phyloP scores from a whole-genome alignment of 2,888 invertebrate genomes.

The Stenodera caucasica region DNA sequence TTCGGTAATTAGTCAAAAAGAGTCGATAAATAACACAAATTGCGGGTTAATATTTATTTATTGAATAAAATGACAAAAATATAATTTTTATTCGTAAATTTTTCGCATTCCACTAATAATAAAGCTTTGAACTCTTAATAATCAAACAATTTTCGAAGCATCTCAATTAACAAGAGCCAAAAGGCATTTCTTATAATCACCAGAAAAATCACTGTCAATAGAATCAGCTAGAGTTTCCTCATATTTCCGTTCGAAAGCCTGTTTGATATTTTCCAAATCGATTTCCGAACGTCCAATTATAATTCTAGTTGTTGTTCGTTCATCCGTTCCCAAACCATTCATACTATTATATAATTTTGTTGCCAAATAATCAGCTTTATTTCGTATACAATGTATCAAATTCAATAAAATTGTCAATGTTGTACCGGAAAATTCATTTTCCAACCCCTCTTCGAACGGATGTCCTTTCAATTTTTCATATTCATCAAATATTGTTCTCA shows the following conservation, averaged over 20 bases:
- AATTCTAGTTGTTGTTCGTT: constrained; percentile 70
- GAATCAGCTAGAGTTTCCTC: constrained; percentile 73
- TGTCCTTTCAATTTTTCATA: constrained; percentile 76
- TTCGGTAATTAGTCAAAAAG: too few species aligned
- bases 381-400: constrained; percentile 69
- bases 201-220: constrained; percentile 80
- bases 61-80: too few species aligned
- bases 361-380: constrained; percentile 79
- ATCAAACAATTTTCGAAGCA: too few species aligned
- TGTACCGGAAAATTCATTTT: constrained; percentile 81
- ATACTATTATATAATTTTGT: constrained; percentile 71
- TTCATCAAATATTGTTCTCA: constrained; percentile 61
- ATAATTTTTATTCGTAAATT: too few species aligned
- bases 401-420: constrained; percentile 62
- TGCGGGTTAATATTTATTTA: too few species aligned
- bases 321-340: constrained; percentile 74
- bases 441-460: constrained; percentile 73
- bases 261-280: constrained; percentile 71
- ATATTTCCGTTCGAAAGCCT: constrained; percentile 70
- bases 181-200: constrained; percentile 84
- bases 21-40: too few species aligned
- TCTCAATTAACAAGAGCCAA: constrained; percentile 60
- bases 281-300: constrained; percentile 70
- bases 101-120: constrained; percentile 1
- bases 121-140: constrained; percentile 52